Conservation (phyloP, 2,888 invertebrate species). For the Amiota communis region DNA sequence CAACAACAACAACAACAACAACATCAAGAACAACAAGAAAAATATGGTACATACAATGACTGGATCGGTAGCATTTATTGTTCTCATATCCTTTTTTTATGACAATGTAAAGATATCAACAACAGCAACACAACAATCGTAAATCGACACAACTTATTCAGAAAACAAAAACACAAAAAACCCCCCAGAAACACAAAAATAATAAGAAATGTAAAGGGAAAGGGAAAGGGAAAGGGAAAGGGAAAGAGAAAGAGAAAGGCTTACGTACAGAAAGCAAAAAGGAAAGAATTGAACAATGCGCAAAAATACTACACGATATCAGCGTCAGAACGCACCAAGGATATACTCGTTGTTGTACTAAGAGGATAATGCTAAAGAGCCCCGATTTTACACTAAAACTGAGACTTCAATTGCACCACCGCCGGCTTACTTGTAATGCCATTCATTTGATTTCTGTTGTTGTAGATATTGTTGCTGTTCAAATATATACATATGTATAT, state of each 20-base stretch:
- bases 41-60: background rate
- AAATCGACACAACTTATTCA: slow-evolving; percentile 2
- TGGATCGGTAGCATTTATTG: background rate
- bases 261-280: too few species aligned
- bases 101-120: slow-evolving; percentile 4
- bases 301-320: too few species aligned
- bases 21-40: background rate
- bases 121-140: background rate
- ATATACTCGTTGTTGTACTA: too few species aligned
- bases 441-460: background rate
- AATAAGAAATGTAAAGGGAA: background rate
- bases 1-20: too few species aligned
- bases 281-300: too few species aligned
- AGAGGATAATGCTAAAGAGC: too few species aligned
- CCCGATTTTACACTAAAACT: too few species aligned
- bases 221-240: background rate
- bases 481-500: too few species aligned
- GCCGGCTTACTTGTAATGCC: too few species aligned
- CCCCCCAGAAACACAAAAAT: background rate
- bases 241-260: background rate
- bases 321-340: too few species aligned
- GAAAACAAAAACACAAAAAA: slow-evolving; percentile 8
- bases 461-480: background rate
- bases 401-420: too few species aligned
- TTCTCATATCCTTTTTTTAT: slow-evolving; percentile 5